phyloP scores from a whole-genome alignment of 2,888 invertebrate genomes.

The Thymelicus sylvestris region DNA sequence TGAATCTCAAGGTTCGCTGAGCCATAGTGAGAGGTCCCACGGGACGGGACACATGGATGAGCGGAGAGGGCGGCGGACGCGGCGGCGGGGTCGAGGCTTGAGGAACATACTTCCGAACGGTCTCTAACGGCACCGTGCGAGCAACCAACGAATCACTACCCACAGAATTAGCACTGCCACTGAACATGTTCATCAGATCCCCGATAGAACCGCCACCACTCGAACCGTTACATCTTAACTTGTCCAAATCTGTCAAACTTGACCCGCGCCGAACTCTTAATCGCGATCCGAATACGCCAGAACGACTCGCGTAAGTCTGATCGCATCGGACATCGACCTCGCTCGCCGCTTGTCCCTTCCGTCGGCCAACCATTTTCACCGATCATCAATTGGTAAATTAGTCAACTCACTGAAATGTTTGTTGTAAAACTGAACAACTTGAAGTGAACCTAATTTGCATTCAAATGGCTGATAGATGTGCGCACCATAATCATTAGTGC shows the following conservation, averaged over 20 bases:
- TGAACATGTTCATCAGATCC: constrained; percentile 92
- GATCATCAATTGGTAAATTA: constrained; percentile 38
- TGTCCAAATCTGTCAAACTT: constrained; percentile 90
- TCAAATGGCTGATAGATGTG: constrained; percentile 71
- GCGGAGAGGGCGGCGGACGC: constrained; percentile 68
- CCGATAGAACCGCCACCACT: constrained; percentile 88
- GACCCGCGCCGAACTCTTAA: constrained; percentile 88
- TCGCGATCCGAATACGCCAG: constrained; percentile 77
- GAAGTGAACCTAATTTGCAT: constrained; percentile 71
- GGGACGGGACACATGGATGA: constrained; percentile 71
- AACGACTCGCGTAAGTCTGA: constrained; percentile 78
- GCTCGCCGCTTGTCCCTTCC: constrained; percentile 75
- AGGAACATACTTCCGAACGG: constrained; percentile 82
- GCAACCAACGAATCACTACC: constrained; percentile 90
- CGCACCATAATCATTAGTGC: constrained; percentile 72
- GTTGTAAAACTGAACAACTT: constrained; percentile 65
- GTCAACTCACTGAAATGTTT: constrained; percentile 54
- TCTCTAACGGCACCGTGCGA: constrained; percentile 89
- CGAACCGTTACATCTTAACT: constrained; percentile 79
- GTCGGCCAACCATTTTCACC: constrained; percentile 68
- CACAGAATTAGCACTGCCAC: constrained; percentile 88
- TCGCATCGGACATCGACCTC: constrained; percentile 82
- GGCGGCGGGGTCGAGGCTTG: constrained; percentile 79
- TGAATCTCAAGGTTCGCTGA: constrained; percentile 88
- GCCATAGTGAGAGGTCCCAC: constrained; percentile 87